phyloP scores from a whole-genome alignment of 2,113 vertebrate genomes.

The Perca flavescens region DNA sequence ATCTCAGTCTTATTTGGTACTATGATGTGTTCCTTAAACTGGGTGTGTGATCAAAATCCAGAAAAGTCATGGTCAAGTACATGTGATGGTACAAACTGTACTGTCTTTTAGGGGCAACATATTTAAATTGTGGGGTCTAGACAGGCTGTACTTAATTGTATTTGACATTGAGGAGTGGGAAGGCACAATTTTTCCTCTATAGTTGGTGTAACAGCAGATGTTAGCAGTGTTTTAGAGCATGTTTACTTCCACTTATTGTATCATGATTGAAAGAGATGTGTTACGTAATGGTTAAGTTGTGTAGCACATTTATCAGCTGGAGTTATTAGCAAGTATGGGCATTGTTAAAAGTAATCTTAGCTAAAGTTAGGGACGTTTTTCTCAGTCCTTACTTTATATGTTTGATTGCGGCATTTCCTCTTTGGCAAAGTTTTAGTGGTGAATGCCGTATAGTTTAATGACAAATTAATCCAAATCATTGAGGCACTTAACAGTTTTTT shows the following conservation, averaged over 20 bases:
- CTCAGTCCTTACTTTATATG: background rate
- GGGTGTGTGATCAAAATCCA: background rate
- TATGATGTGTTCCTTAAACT: background rate
- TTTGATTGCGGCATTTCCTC: background rate
- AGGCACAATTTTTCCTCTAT: background rate
- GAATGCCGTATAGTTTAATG: background rate
- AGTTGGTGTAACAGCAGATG: background rate
- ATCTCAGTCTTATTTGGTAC: slow-evolving; percentile 4
- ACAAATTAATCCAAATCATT: slow-evolving; percentile 29
- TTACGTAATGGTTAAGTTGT: background rate
- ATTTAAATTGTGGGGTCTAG: background rate
- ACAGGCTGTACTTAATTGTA: background rate
- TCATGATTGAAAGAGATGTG: background rate
- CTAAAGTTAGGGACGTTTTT: background rate
- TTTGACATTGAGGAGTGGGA: background rate
- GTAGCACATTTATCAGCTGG: background rate
- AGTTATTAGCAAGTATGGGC: background rate
- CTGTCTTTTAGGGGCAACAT: background rate
- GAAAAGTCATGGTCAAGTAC: background rate
- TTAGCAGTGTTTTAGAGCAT: background rate
- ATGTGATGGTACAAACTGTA: background rate
- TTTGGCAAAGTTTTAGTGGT: background rate
- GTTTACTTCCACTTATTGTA: background rate
- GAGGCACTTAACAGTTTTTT: slow-evolving; percentile 7
- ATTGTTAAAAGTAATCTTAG: background rate